A percentile compares a stretch with the other conserved stretches of the same genome.
These are phyloP conservation scores for Pteria penguin DNA, from an alignment of 2,888 invertebrate genomes.

Conservation along the genomic window DNA sequence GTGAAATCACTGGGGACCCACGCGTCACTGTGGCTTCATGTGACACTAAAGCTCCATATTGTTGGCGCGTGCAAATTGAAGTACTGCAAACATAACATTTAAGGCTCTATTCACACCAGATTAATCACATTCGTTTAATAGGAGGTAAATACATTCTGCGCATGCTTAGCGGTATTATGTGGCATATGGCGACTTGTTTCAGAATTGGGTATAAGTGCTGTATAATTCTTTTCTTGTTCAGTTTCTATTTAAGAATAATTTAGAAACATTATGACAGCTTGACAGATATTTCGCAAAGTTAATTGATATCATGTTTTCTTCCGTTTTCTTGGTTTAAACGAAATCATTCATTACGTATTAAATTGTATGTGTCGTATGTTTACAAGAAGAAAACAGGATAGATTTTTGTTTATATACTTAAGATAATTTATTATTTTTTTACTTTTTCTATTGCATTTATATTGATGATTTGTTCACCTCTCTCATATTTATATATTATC, in stretches of 20 bases:
- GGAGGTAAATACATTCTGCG: background rate
- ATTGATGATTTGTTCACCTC: no score
- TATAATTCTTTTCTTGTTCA: slow-evolving; percentile 8
- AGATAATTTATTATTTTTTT: no score
- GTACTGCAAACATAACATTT: background rate
- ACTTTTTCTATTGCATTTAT: no score
- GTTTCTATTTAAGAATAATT: slow-evolving; percentile 2
- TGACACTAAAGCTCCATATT: background rate
- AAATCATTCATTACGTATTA: no score
- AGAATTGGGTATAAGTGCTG: slow-evolving; percentile 15
- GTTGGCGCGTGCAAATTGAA: background rate
- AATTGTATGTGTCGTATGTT: no score
- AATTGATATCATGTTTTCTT: no score
- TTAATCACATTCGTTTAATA: slow-evolving; percentile 13
- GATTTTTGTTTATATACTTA: no score
- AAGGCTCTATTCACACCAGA: slow-evolving; percentile 7
- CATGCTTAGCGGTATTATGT: slow-evolving; percentile 8
- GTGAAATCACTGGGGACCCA: background rate
- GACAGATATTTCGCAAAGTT: no score
- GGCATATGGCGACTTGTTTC: slow-evolving; percentile 28
- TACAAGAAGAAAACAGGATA: no score
- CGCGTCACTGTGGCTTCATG: background rate
- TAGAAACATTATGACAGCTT: no score
- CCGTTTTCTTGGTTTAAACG: no score
- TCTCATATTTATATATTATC: no score